Base-by-base conservation (phyloP, 2,113 vertebrate species). In the Myotis davidii region DNA sequence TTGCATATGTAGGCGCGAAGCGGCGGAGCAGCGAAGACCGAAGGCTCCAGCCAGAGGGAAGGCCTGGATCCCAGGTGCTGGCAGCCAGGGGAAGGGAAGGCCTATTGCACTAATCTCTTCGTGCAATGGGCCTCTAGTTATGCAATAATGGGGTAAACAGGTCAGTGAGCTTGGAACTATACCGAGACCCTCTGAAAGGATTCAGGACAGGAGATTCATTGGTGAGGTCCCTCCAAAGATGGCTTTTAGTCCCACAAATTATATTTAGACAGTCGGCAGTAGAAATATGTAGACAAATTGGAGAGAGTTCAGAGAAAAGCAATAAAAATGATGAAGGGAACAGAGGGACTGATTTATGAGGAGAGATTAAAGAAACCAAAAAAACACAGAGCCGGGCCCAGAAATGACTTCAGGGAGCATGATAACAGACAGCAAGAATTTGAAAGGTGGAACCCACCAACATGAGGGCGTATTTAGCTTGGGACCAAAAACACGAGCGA, bases 221-320 rank as follows among this genome's bases (percentile, higher is more conserved):
- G 65, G 81, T n/a, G 83, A 87, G 14, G 52, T 91, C 65, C 92
- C 56, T 93, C 76, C 82, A 92, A 95, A 91, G 81, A 85, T 27
- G 78, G 64, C 76, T 93, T 96, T 90, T 67, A 69, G 34, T 88
- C 52, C 83, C 86, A 84, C 76, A 77, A 87, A 94, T 96, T 91
- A 83, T 93, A 76, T 96, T 95, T 96, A 93, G 95, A 93, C 39
- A 81, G 70, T 83, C 70, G 2, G 45, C 39, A 64, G 48, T 87
- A 86, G 91, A 95, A 95, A 94, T 94, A 96, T 74, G 77, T 94
- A 95, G 93, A 96, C 96, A 96, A 86, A 93, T 76, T 97, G 96
- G 94, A 97, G 92, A 67, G 78, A 91, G 93, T 97, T 97, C 88
- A 97, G 94, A 97, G 96, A 92, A 91, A 95, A 94, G 91, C 87